Percentiles rank a stretch among this genome's conserved stretches.
Evolutionary conservation across 2,113 vertebrate species (phyloP).

Genomic region (Pteropus alecto): DNA sequence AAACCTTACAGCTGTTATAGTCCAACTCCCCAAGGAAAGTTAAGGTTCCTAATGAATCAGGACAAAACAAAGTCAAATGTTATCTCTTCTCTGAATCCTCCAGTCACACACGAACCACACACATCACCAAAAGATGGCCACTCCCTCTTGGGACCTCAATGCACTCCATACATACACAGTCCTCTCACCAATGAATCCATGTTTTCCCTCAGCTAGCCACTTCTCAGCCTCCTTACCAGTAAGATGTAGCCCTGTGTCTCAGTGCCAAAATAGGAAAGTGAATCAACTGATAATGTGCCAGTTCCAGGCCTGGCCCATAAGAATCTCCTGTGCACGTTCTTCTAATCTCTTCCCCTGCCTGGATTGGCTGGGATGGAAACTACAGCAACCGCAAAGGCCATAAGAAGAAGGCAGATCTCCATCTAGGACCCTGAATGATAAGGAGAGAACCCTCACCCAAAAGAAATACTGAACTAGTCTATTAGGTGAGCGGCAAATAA

Average conservation of each 20-base stretch:
- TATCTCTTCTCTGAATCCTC: not conserved
- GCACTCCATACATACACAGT: not conserved
- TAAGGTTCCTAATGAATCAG: not conserved
- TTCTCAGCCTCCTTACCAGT: not conserved
- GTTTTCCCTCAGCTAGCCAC: not conserved
- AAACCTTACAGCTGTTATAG: not conserved
- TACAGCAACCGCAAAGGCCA: not conserved
- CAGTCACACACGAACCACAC: not conserved
- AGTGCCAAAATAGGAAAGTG: not conserved
- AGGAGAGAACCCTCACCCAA: not conserved
- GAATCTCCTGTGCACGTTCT: not conserved
- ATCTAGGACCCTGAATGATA: not conserved
- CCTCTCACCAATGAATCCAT: not conserved
- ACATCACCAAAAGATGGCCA: accelerated
- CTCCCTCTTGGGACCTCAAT: not conserved
- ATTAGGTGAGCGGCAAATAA: not conserved
- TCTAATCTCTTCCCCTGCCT: not conserved
- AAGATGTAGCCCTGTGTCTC: not conserved
- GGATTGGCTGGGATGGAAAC: not conserved
- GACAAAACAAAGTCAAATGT: not conserved
- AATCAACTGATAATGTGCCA: not conserved
- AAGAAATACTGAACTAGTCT: not conserved
- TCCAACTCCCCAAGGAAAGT: not conserved
- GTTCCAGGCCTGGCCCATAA: not conserved
- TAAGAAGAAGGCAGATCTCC: not conserved